Base-by-base conservation (phyloP, 2,888 invertebrate species). In the Protula sp. region DNA sequence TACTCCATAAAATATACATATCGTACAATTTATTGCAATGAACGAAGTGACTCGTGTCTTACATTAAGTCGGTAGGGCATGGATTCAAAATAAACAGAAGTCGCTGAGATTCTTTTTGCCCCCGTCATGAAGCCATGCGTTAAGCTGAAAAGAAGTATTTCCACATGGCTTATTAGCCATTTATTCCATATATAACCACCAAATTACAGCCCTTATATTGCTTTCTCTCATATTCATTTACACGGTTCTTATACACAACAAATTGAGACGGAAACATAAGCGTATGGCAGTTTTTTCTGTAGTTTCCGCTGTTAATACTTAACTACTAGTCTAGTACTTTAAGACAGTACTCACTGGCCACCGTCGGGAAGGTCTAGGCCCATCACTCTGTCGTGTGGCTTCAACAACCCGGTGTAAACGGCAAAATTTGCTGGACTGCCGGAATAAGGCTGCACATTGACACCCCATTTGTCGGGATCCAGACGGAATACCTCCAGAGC, bases 351-450 rank as follows among this genome's bases (percentile, higher is more conserved):
- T 61, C 38, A 69, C 69, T 99, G 98, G 0, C 98, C 98, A 68
- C 98, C 98, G 79, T 99, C 97, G 1, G 95, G 94, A 61, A 98
- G 84, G 82, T 98, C 94, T 57, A 98, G 83, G 0, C 94, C 87
- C 98, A 98, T 98, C 72, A 98, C 94, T 60, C 97, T 86, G 53
- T 92, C 95, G 81, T 95, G 94, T 1, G 97, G 94, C 68, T 91
- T 90, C 57, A 83, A 80, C 28, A 84, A 67, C 45, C 87, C 94
- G 2, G 97, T 95, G 81, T 95, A 98, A 4, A 94, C 94, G 2
- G 95, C 95, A 81, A 98, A 90, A 83, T 98, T 98, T 1, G 95
- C 97, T 24, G 98, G 98, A 5, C 92, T 92, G 72, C 91, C 91
- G 59, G 95, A 97, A 76, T 94, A 93, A 0, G 97, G 93, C 79